Percentiles rank a stretch among this genome's conserved stretches.
These are phyloP conservation scores for Hyles vespertilio DNA, from an alignment of 1,140 invertebrate species.

Conservation along the genomic window DNA sequence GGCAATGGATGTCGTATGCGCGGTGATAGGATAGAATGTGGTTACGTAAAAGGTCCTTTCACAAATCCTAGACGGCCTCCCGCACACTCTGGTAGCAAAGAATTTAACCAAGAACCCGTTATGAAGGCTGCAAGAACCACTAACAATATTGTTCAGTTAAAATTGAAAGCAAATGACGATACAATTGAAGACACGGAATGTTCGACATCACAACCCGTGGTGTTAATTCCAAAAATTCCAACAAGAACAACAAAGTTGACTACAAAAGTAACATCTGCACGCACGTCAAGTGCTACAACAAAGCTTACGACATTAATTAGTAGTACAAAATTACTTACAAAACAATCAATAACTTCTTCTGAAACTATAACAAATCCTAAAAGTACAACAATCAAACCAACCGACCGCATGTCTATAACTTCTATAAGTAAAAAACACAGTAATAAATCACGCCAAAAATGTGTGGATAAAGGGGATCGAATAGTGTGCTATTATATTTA, in stretches of 20 bases:
- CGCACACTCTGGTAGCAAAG: constrained; percentile 9
- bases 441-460: constrained; percentile 6
- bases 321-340: too few species aligned
- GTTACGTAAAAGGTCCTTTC: constrained; percentile 38
- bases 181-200: background rate
- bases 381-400: too few species aligned
- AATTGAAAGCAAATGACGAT: background rate
- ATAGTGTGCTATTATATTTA: constrained; percentile 40
- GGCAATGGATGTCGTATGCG: constrained; percentile 43
- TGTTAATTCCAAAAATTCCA: background rate
- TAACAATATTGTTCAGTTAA: constrained; percentile 1
- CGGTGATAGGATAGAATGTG: constrained; percentile 55
- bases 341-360: too few species aligned
- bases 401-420: too few species aligned
- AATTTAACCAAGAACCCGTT: background rate
- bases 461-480: constrained; percentile 39
- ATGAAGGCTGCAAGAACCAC: constrained; percentile 1
- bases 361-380: too few species aligned
- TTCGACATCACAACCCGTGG: background rate
- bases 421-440: too few species aligned
- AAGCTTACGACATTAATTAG: too few species aligned
- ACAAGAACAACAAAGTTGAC: too few species aligned
- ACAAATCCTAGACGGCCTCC: constrained; percentile 26
- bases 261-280: too few species aligned
- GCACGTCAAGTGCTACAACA: too few species aligned